Evolutionary conservation across 2,113 vertebrate species (phyloP), one percentile per base, ranked within the genome.

Genomic region (Mugil cephalus): DNA sequence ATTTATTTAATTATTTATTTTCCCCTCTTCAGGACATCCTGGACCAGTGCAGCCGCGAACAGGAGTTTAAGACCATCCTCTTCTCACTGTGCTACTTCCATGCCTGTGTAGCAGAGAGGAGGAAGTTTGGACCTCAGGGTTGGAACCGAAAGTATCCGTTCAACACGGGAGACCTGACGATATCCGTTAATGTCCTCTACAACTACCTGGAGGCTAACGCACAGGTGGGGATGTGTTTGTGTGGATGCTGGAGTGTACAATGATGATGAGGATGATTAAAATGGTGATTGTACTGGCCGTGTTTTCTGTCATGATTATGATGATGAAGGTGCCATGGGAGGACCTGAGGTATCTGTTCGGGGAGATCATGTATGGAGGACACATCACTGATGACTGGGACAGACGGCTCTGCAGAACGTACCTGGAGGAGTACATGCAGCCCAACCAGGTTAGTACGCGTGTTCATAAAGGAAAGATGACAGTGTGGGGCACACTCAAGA

Each of bases 311-410:
- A 50, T 24, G 30, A 53, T 61, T 59, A 15, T 80, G 24, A 42
- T 60, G 21, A 21, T 69, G 64, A 69, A 94, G 94, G 94, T 95
- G 56, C 94, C 95, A 0, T 95, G 93, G 94, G 95, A 95, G 84
- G 95, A 96, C 73, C 91, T 96, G 45, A 90, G 91, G 15, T 95
- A 95, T 80, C 90, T 96, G 53, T 95, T 95, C 90, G 95, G 94
- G 5, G 95, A 95, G 84, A 95, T 95, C 65, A 95, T 95, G 94
- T 95, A 94, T n/a, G 94, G 94, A 47, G 94, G 95, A 74, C 95
- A 95, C 88, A 95, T 95, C 84, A 95, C 95, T 8, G 94, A 95
- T 35, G 93, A 95, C 90, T 95, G 94, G 94, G 94, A 95, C 86
- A 89, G 94, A 68, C 88, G 94, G 46, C 92, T 96, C 18, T 95